phyloP scores from a whole-genome alignment of 2,888 invertebrate genomes.

The Helleia helle region DNA sequence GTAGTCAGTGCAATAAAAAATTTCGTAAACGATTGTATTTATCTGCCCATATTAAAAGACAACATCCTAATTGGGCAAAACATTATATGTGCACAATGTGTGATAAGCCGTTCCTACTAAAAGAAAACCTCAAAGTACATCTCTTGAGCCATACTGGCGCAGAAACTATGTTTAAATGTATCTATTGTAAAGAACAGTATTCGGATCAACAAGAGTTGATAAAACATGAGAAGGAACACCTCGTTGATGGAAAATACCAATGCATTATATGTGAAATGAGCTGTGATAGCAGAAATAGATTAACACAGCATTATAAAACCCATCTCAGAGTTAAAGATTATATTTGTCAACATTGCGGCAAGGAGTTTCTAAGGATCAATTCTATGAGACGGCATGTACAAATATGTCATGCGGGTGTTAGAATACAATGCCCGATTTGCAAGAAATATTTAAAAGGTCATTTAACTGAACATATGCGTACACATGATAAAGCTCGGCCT shows the following conservation, averaged over 20 bases:
- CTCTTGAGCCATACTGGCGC: conserved; percentile 78
- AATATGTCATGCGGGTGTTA: conserved; percentile 83
- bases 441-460: conserved; percentile 87
- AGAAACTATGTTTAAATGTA: conserved; percentile 75
- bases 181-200: conserved; percentile 69
- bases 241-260: conserved; percentile 79
- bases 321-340: conserved; percentile 84
- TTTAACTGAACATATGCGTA: conserved; percentile 86
- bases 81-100: conserved; percentile 83
- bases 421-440: conserved; percentile 86
- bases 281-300: conserved; percentile 78
- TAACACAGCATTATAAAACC: conserved; percentile 77
- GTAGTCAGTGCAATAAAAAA: conserved; percentile 75
- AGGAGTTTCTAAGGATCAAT: conserved; percentile 82
- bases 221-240: conserved; percentile 84
- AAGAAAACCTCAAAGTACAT: conserved; percentile 83
- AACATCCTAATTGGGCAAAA: conserved; percentile 59
- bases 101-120: conserved; percentile 82
- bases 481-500: conserved; percentile 83
- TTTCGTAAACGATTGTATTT: conserved; percentile 79
- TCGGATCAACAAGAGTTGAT: conserved; percentile 41
- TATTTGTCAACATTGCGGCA: conserved; percentile 86
- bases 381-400: conserved; percentile 84
- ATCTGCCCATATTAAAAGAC: conserved; percentile 75
- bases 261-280: conserved; percentile 82